Evolutionary conservation across 2,888 invertebrate genomes (phyloP), one percentile per base, ranked within the genome.

Genomic region (Linnaemya vulpina): DNA sequence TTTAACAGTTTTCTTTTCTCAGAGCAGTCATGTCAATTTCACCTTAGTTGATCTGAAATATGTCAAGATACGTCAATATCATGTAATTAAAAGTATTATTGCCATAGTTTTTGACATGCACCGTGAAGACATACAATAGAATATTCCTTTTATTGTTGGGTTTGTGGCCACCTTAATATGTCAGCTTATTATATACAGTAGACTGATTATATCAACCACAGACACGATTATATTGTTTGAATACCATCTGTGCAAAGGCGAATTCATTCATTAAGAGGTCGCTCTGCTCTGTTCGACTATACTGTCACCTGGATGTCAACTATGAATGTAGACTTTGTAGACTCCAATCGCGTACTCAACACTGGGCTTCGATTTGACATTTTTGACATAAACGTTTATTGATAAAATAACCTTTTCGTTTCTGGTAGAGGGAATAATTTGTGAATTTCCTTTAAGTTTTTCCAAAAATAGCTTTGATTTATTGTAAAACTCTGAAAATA

Each of bases 331-430:
- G 51, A 20, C 0, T 1, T 15, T 3, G 2, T 46, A 46, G 1
- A 46, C 17, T 1, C 13, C 7, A 1, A 4, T 40, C 25, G 13
- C 2, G 9, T 30, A 5, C 30, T 30, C 82, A 83, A 83, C 82
- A 2, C 77, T 83, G 82, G 82, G 82, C 82, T 55, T 80, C 38
- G 40, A 58, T 58, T 73, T 80, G 80, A 58, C 79, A 58, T 25
- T 76, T 76, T 77, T 73, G 82, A 65, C 71, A 71, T 60, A 83
- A 83, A 74, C 83, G 78, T 78, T 78, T 83, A 78, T 68, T 51
- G 76, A 73, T 71, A 82, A 58, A 53, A 77, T 77, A 83, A 77
- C 73, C 83, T 78, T 62, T 77, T 73, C 40, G 7, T 67, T 65
- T 46, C 22, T 5, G n/a, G 71, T 65, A 77, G 71, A 71, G 43